Percentiles rank a stretch among this genome's conserved stretches.
Conservation (phyloP, 1,140 invertebrate species). For the Drepana arcuata region DNA sequence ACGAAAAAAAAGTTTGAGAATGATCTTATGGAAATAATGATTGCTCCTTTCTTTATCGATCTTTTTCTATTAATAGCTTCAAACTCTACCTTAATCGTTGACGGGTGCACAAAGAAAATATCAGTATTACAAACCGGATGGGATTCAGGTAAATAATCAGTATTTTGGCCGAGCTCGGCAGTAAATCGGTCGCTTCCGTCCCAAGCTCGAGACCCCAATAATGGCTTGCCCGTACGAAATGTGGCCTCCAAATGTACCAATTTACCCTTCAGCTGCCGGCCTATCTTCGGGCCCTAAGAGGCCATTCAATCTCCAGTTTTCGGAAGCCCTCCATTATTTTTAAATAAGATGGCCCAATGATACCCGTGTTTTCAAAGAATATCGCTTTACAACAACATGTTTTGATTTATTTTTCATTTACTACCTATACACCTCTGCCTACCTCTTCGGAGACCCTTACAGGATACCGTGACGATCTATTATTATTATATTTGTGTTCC, state of each 20-base stretch:
- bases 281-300: slow-evolving; percentile 25
- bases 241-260: slow-evolving; percentile 30
- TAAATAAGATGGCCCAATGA: slow-evolving; percentile 25
- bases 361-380: slow-evolving; percentile 5
- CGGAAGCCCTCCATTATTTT: slow-evolving; percentile 29
- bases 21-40: no score
- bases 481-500: no score
- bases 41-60: no score
- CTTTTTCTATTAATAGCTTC: no score
- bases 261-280: slow-evolving; percentile 26
- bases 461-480: no score
- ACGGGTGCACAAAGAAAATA: no score
- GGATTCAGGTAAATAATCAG: slow-evolving; percentile 15
- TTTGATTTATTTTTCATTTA: neutral
- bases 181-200: slow-evolving; percentile 25
- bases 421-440: no score
- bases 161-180: slow-evolving; percentile 11
- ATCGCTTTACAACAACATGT: no score
- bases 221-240: slow-evolving; percentile 30
- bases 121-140: no score
- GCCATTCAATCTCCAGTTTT: slow-evolving; percentile 30
- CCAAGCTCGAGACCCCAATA: slow-evolving; percentile 28
- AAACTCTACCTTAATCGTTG: no score
- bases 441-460: no score
- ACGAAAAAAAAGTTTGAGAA: no score